A percentile compares a stretch with the other conserved stretches of the same genome.
phyloP scores from a whole-genome alignment of 2,888 invertebrate species.

The Nephrotoma guestfalica region DNA sequence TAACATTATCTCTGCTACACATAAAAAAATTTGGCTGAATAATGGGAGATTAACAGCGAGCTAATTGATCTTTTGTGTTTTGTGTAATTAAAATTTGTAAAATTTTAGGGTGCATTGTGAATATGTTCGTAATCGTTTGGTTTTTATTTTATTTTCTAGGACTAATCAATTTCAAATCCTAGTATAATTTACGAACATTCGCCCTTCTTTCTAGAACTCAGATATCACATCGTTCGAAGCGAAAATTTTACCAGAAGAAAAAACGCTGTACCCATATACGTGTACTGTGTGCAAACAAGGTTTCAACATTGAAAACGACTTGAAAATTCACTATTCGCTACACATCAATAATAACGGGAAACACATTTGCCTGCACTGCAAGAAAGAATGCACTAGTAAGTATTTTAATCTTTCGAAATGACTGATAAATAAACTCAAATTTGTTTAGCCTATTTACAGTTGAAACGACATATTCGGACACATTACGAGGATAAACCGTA shows the following conservation, averaged over 20 bases:
- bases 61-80: background rate
- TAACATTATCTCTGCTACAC: background rate
- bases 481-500: conserved; percentile 39
- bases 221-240: background rate
- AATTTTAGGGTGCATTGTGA: background rate
- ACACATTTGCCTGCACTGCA: conserved; percentile 35
- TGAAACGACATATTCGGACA: conserved; percentile 38
- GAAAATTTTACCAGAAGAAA: background rate
- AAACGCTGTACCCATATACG: conserved; percentile 13
- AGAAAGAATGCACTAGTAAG: conserved; percentile 37
- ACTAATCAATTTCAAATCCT: background rate
- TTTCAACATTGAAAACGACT: conserved; percentile 35
- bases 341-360: conserved; percentile 26
- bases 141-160: background rate
- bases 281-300: conserved; percentile 35
- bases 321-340: conserved; percentile 34
- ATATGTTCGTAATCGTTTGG: background rate
- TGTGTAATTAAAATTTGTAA: background rate
- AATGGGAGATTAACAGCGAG: background rate
- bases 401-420: background rate
- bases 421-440: background rate
- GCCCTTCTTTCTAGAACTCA: background rate
- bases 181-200: background rate
- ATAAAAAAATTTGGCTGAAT: background rate
- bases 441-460: conserved; percentile 22